phyloP scores from a whole-genome alignment of 2,888 invertebrate genomes.

The Seira sanloemensis region DNA sequence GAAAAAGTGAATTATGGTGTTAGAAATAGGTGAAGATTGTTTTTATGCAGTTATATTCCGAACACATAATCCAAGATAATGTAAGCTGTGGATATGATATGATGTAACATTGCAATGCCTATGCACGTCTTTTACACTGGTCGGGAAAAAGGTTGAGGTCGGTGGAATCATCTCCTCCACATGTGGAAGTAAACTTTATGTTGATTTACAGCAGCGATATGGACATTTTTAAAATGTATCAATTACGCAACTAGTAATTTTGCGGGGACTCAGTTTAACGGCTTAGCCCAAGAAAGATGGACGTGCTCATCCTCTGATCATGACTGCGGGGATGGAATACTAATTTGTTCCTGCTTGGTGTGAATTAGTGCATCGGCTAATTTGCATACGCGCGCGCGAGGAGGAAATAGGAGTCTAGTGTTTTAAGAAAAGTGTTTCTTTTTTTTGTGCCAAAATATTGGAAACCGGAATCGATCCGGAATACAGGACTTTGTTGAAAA shows the following conservation, averaged over 20 bases:
- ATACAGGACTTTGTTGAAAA: too few relatives aligned
- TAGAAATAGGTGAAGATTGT: background rate
- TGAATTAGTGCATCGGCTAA: background rate
- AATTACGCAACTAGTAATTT: slow-evolving; percentile 49
- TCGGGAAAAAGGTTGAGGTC: slow-evolving; percentile 55
- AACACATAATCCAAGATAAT: background rate
- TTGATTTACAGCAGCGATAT: background rate
- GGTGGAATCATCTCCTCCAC: slow-evolving; percentile 14
- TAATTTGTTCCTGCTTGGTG: background rate
- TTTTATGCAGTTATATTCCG: background rate
- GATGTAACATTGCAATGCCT: slow-evolving; percentile 12
- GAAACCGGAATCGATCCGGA: too few relatives aligned
- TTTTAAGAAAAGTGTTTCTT: too few relatives aligned
- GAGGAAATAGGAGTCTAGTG: background rate
- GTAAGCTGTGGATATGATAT: too few relatives aligned
- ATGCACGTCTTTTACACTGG: background rate
- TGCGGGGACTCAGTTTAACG: slow-evolving; percentile 43
- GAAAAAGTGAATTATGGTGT: background rate
- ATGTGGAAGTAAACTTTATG: background rate
- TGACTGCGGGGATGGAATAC: too few relatives aligned
- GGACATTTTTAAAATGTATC: slow-evolving; percentile 3
- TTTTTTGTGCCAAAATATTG: background rate
- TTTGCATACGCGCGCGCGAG: background rate
- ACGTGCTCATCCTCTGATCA: slow-evolving; percentile 23
- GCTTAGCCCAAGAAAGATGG: slow-evolving; percentile 39